Evolutionary conservation across 2,113 vertebrate genomes (phyloP).

Genomic region (Sitta europaea): DNA sequence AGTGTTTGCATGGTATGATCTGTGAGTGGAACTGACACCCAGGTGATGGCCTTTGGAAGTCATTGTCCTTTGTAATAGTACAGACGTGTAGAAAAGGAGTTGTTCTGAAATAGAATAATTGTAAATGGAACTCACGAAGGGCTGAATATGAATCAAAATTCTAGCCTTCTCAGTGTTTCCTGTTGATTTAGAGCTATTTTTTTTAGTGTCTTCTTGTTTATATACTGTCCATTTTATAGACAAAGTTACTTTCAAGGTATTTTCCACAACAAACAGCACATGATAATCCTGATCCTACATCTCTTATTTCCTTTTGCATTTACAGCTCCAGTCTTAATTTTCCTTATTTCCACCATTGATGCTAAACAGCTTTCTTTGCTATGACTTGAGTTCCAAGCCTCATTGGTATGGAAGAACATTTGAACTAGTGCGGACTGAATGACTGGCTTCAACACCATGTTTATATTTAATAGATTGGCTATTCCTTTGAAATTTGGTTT

Average conservation of each 20-base stretch:
- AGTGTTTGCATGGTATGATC: background rate
- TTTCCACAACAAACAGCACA: background rate
- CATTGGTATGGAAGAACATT: background rate
- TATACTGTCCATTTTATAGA: background rate
- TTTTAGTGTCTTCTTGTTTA: background rate
- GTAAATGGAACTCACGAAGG: background rate
- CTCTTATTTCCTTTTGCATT: background rate
- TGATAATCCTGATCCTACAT: background rate
- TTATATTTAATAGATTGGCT: conserved; percentile 5
- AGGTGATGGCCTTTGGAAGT: background rate
- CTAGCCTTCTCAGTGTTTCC: background rate
- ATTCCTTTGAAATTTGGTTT: background rate
- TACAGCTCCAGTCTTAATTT: background rate
- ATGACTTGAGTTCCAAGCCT: background rate
- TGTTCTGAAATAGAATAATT: background rate
- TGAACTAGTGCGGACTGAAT: background rate
- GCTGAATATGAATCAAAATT: background rate
- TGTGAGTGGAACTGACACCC: background rate
- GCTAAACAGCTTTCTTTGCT: background rate
- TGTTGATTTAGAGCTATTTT: background rate
- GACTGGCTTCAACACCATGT: background rate
- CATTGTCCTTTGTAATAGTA: background rate
- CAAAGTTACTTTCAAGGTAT: background rate
- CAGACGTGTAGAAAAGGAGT: background rate
- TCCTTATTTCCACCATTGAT: background rate